phyloP scores from a whole-genome alignment of 2,797 vertebrate species.

The Selene dorsalis region DNA sequence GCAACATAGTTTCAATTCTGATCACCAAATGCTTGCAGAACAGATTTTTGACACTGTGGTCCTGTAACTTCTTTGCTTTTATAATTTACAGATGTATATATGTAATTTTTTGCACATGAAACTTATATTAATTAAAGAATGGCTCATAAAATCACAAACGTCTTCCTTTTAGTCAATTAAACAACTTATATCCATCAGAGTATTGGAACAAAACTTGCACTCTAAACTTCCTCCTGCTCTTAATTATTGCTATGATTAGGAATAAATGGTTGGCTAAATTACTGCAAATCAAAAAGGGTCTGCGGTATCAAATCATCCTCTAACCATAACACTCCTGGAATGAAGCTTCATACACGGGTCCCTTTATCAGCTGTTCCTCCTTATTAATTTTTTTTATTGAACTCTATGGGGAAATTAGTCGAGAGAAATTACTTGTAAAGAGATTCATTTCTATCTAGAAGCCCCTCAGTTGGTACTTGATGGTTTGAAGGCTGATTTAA shows the following conservation, averaged over 20 bases:
- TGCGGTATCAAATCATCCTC: conserved; percentile 62
- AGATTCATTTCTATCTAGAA: conserved; percentile 67
- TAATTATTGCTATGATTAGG: conserved; percentile 70
- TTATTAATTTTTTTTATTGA: conserved; percentile 78
- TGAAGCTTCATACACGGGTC: conserved; percentile 69
- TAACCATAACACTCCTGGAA: conserved; percentile 64
- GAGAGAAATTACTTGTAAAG: conserved; percentile 77
- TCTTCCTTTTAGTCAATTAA: conserved; percentile 49
- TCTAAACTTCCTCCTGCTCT: conserved; percentile 50
- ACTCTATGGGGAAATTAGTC: conserved; percentile 80
- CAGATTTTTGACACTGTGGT: conserved; percentile 4
- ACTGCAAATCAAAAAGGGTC: conserved; percentile 67
- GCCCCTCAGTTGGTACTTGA: conserved; percentile 58
- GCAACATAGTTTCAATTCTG: conserved; percentile 3
- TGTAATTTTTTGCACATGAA: conserved; percentile 16
- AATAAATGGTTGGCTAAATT: conserved; percentile 70
- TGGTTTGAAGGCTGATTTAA: conserved; percentile 67
- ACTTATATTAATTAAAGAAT: conserved; percentile 39
- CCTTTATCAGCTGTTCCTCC: conserved; percentile 77
- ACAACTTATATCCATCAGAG: conserved; percentile 44
- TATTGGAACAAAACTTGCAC: conserved; percentile 39
- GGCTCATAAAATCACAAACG: conserved; percentile 26
- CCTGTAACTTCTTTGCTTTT: background rate
- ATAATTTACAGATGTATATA: background rate
- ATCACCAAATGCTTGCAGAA: conserved; percentile 15